These are phyloP conservation scores for Percina caprodes DNA, from an alignment of 2,113 vertebrate species.

Conservation along the genomic window DNA sequence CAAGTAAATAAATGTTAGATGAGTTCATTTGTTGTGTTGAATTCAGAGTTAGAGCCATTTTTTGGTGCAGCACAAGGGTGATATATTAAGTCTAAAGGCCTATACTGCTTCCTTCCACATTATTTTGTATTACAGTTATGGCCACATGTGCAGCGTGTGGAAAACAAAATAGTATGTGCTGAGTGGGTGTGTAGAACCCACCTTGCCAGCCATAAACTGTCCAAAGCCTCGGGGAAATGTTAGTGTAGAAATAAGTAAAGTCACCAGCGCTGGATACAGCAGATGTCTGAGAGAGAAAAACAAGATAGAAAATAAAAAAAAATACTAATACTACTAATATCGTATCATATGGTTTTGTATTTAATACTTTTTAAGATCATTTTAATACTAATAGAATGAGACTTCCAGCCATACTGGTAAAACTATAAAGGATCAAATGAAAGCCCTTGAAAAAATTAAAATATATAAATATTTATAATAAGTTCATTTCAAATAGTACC, in stretches of 20 bases:
- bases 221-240: constrained; percentile 97
- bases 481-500: neutral
- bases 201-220: constrained; percentile 98
- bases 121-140: neutral
- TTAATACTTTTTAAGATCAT: neutral
- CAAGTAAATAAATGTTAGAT: no score
- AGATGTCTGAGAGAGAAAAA: constrained; percentile 86
- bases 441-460: neutral
- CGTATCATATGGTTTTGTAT: no score
- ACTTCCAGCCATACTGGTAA: neutral
- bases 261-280: constrained; percentile 94
- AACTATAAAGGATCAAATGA: neutral
- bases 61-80: neutral
- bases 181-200: constrained; percentile 67
- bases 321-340: no score
- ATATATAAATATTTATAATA: neutral
- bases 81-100: neutral
- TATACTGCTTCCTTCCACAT: neutral
- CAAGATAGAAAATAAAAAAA: neutral
- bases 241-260: constrained; percentile 91
- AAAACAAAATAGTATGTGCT: neutral
- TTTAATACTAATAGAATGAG: neutral
- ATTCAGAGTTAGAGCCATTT: neutral
- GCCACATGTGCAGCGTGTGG: neutral
- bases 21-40: no score